phyloP scores from a whole-genome alignment of 1,140 invertebrate species.

The Zaprionus ornatus region DNA sequence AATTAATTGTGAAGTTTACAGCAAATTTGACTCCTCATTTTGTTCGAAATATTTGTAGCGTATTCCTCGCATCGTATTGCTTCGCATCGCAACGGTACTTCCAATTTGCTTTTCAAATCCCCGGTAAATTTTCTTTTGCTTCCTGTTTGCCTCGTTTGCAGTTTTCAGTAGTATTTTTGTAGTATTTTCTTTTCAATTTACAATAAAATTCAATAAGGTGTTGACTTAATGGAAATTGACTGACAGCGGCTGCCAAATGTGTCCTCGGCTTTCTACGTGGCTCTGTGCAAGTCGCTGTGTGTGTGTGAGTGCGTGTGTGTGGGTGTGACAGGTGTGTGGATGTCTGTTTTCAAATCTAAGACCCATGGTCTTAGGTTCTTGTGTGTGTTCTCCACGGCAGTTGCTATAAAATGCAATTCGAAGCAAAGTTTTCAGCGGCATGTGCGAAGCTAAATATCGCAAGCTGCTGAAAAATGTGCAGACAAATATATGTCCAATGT shows the following conservation, averaged over 20 bases:
- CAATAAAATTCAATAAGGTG: constrained; percentile 81
- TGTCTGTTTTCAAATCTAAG: constrained; percentile 50
- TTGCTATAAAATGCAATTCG: constrained; percentile 44
- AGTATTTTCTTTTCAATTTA: constrained; percentile 69
- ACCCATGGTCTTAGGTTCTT: constrained; percentile 47
- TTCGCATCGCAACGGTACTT: not conserved
- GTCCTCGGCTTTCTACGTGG: constrained; percentile 39
- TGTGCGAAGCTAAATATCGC: constrained; percentile 24
- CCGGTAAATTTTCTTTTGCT: constrained; percentile 29
- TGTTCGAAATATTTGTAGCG: not conserved
- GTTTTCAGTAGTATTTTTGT: constrained; percentile 53
- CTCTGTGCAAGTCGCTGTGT: constrained; percentile 12
- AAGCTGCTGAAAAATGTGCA: not conserved
- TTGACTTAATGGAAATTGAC: constrained; percentile 79
- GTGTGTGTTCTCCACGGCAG: constrained; percentile 16
- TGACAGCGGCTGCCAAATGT: constrained; percentile 75
- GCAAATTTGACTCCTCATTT: not conserved
- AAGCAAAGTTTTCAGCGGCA: constrained; percentile 31
- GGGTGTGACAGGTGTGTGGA: constrained; percentile 12
- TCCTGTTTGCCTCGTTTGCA: constrained; percentile 34
- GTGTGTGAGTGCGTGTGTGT: constrained; percentile 12
- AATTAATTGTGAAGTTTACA: constrained; percentile 63
- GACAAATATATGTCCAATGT: not conserved
- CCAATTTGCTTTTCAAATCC: constrained; percentile 61
- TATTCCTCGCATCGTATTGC: not conserved